Evolutionary conservation across 2,888 invertebrate species (phyloP).

Genomic region (Loripinus fragilis): DNA sequence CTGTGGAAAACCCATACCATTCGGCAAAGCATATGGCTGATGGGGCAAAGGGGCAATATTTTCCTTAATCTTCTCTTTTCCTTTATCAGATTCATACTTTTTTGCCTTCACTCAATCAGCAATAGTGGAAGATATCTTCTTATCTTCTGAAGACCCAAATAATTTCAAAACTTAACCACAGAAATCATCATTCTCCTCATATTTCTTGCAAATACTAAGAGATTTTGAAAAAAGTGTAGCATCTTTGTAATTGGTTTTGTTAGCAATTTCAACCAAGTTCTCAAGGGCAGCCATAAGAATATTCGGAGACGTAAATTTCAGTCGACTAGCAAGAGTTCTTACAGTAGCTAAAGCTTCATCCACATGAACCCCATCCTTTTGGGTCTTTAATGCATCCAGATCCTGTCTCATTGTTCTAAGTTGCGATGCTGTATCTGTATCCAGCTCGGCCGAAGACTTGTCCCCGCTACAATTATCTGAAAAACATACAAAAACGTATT

Average conservation of each 20-base stretch:
- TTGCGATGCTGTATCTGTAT: not conserved
- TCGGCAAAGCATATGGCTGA: conserved; percentile 2
- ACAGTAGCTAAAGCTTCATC: conserved; percentile 36
- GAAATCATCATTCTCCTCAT: conserved; percentile 33
- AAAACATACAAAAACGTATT: not conserved
- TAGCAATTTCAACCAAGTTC: conserved; percentile 25
- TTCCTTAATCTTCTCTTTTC: not conserved
- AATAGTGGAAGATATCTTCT: conserved; percentile 25
- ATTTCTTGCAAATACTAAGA: conserved; percentile 27
- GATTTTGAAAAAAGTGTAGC: conserved; percentile 28
- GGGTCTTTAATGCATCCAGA: conserved; percentile 26
- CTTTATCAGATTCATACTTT: conserved; percentile 32
- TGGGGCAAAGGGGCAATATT: not conserved
- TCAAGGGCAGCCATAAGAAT: conserved; percentile 39
- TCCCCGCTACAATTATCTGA: not conserved
- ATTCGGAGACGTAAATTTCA: conserved; percentile 35
- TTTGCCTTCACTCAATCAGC: conserved; percentile 37
- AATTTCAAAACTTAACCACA: conserved; percentile 32
- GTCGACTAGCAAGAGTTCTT: conserved; percentile 31
- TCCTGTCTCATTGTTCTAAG: conserved; percentile 20
- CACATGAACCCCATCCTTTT: conserved; percentile 27
- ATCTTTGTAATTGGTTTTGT: conserved; percentile 33
- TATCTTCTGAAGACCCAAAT: conserved; percentile 35
- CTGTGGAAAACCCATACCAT: conserved; percentile 13
- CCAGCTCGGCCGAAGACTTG: not conserved